Conservation (phyloP, 1,140 invertebrate species). For the Chironomus striatipennis region DNA sequence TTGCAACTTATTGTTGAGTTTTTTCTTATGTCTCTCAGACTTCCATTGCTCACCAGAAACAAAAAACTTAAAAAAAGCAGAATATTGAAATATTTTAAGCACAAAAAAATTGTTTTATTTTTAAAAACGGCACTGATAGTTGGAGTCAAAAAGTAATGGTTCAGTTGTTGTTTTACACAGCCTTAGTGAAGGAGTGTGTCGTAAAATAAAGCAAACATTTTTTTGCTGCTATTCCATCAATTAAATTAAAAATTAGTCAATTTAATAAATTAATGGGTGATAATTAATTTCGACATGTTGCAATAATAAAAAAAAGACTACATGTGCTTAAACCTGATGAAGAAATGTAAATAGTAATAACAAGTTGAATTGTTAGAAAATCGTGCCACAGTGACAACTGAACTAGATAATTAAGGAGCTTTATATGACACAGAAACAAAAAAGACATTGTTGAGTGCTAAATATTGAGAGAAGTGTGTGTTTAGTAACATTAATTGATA, state of each 20-base stretch:
- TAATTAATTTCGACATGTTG: not conserved
- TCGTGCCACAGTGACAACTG: not conserved
- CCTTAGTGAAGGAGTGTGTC: constrained; percentile 5
- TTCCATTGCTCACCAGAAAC: not conserved
- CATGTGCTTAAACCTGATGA: too few species aligned
- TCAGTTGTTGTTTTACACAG: constrained; percentile 4
- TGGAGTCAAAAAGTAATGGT: not conserved
- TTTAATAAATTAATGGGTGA: not conserved
- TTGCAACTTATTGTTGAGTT: not conserved
- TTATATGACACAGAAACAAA: not conserved
- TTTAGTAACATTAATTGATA: not conserved
- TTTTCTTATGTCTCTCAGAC: not conserved
- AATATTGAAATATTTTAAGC: not conserved
- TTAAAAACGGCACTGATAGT: not conserved
- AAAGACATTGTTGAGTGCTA: not conserved
- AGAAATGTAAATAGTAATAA: not conserved
- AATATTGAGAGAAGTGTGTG: not conserved
- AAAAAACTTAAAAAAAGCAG: not conserved
- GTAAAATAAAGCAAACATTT: not conserved
- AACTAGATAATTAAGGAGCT: not conserved
- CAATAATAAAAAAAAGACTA: too few species aligned
- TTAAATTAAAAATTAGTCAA: not conserved
- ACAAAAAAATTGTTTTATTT: too few species aligned
- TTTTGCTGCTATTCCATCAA: not conserved
- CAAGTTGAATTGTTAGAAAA: not conserved